These are phyloP conservation scores for Anaspis maculata DNA, from an alignment of 2,888 invertebrate genomes.

Conservation along the genomic window DNA sequence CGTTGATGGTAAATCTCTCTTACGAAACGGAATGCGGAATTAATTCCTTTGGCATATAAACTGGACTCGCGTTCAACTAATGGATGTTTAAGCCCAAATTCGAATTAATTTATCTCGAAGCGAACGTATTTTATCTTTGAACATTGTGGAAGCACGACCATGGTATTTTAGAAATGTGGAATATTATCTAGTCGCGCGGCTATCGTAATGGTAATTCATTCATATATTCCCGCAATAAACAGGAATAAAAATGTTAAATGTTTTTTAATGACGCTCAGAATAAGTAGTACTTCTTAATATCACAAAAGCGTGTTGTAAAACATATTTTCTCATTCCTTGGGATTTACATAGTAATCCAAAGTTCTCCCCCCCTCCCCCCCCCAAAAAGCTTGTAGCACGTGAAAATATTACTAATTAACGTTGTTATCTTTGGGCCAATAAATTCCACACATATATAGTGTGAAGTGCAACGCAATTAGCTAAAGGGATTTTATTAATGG, in stretches of 20 bases:
- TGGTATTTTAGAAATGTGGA: constrained; percentile 2
- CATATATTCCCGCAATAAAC: constrained; percentile 21
- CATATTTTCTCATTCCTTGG: no score
- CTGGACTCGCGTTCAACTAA: neutral
- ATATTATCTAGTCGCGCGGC: constrained; percentile 2
- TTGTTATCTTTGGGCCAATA: no score
- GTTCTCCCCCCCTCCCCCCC: no score
- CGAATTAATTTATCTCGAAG: neutral
- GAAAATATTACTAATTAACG: no score
- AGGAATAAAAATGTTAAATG: constrained; percentile 22
- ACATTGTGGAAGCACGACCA: neutral
- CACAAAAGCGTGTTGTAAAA: constrained; percentile 12
- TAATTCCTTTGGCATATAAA: neutral
- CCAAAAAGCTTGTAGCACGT: no score
- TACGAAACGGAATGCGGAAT: neutral
- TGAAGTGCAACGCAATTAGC: neutral
- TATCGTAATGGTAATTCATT: constrained; percentile 3
- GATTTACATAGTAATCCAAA: no score
- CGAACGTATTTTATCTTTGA: neutral
- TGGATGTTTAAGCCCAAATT: neutral
- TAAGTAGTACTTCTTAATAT: constrained; percentile 21
- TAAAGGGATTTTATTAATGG: neutral
- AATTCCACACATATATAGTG: no score
- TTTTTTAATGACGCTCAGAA: constrained; percentile 22
- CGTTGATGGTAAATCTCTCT: no score